Percentiles rank a stretch among this genome's conserved stretches.
phyloP scores from a whole-genome alignment of 2,888 invertebrate genomes.

The Escarpia spicata region DNA sequence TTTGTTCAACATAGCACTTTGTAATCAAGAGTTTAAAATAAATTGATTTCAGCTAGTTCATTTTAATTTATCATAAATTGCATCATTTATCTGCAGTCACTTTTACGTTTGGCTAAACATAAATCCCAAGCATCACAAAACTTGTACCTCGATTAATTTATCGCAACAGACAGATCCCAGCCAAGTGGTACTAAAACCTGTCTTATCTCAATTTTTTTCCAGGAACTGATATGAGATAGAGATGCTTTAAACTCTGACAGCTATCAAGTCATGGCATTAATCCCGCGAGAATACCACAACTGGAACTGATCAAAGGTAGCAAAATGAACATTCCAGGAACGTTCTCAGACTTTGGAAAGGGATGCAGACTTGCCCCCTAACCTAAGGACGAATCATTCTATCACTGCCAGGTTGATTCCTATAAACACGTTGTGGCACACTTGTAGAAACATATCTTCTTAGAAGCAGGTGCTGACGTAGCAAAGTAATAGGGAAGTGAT shows the following conservation, averaged over 20 bases:
- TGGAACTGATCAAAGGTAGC: neutral
- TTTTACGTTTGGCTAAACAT: neutral
- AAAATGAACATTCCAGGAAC: neutral
- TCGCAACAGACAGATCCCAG: neutral
- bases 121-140: neutral
- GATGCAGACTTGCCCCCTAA: neutral
- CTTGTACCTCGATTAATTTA: neutral
- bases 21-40: no score
- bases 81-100: neutral
- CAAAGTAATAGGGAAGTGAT: no score
- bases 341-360: neutral
- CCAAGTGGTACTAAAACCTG: neutral
- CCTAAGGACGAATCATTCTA: neutral
- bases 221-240: neutral
- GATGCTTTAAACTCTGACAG: slow-evolving; percentile 1
- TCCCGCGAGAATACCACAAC: neutral
- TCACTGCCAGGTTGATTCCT: neutral
- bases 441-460: neutral
- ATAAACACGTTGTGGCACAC: neutral
- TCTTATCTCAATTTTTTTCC: neutral
- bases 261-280: neutral
- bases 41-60: neutral
- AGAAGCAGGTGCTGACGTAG: no score
- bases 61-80: neutral
- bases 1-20: no score